phyloP scores from a whole-genome alignment of 2,113 vertebrate genomes.

The Galeopterus variegatus region DNA sequence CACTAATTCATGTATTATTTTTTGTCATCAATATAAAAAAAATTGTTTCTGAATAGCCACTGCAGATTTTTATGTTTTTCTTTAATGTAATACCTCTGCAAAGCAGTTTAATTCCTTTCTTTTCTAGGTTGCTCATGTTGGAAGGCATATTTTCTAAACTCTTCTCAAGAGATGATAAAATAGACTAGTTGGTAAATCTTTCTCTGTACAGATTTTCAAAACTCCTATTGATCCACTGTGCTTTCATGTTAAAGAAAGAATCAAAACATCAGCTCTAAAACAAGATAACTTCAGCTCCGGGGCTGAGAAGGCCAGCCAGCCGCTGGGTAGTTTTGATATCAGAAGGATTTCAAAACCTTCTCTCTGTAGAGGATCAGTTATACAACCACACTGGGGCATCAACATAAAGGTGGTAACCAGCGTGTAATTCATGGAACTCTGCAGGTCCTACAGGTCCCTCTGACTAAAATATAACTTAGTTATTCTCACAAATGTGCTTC shows the following conservation, averaged over 20 bases:
- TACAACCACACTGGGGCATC: not conserved
- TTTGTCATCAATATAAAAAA: not conserved
- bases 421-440: not conserved
- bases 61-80: not conserved
- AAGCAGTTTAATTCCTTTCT: not conserved
- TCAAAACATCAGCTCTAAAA: constrained; percentile 58
- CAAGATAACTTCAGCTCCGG: not conserved
- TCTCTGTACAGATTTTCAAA: constrained; percentile 33
- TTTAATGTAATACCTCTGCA: not conserved
- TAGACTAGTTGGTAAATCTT: constrained; percentile 16
- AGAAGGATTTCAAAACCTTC: constrained; percentile 33
- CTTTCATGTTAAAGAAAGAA: constrained; percentile 59
- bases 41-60: not conserved
- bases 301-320: not conserved
- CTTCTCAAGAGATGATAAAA: constrained; percentile 25
- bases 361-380: not conserved
- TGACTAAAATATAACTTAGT: not conserved
- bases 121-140: not conserved
- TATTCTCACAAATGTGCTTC: not conserved
- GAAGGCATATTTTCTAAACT: constrained; percentile 18
- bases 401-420: not conserved
- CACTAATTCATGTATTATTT: not conserved
- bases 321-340: not conserved
- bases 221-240: constrained; percentile 28
- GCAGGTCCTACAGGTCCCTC: not conserved